Conservation (phyloP, 2,797 vertebrate species). For the Phoxinus dragarum region DNA sequence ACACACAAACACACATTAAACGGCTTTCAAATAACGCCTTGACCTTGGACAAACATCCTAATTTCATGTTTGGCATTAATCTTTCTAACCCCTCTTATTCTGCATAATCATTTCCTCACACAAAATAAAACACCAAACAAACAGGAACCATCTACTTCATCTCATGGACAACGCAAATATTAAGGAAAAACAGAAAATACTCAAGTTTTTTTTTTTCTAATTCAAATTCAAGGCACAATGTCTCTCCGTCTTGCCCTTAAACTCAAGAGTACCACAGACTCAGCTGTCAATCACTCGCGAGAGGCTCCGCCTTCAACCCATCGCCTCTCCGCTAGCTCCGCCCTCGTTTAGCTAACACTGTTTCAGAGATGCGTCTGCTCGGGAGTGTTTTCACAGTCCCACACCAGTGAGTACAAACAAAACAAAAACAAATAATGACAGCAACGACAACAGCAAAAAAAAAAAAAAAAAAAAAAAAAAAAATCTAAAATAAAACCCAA, state of each 20-base stretch:
- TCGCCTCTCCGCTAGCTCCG: conserved; percentile 66
- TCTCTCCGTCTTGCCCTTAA: conserved; percentile 73
- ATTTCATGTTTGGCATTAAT: conserved; percentile 78
- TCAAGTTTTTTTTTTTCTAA: conserved; percentile 66
- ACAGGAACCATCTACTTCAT: conserved; percentile 57
- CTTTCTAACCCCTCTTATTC: conserved; percentile 50
- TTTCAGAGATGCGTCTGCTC: conserved; percentile 72
- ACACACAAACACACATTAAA: conserved; percentile 47
- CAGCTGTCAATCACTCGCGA: conserved; percentile 63
- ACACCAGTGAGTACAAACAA: conserved; percentile 82
- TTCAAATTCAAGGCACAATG: conserved; percentile 87
- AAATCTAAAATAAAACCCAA: conserved; percentile 62
- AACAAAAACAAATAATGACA: conserved; percentile 58
- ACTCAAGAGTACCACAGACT: conserved; percentile 56
- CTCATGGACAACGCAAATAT: conserved; percentile 59
- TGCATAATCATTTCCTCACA: conserved; percentile 62
- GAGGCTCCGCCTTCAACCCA: conserved; percentile 70
- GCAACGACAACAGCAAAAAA: conserved; percentile 55
- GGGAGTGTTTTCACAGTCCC: conserved; percentile 77
- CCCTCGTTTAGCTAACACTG: conserved; percentile 70
- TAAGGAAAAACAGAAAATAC: conserved; percentile 60
- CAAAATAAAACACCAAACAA: conserved; percentile 60
- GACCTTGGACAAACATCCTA: conserved; percentile 73
- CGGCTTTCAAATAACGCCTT: conserved; percentile 55
- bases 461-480: conserved; percentile 45